Evolutionary conservation across 2,797 vertebrate genomes (phyloP).

Genomic region (Trichosurus vulpecula): DNA sequence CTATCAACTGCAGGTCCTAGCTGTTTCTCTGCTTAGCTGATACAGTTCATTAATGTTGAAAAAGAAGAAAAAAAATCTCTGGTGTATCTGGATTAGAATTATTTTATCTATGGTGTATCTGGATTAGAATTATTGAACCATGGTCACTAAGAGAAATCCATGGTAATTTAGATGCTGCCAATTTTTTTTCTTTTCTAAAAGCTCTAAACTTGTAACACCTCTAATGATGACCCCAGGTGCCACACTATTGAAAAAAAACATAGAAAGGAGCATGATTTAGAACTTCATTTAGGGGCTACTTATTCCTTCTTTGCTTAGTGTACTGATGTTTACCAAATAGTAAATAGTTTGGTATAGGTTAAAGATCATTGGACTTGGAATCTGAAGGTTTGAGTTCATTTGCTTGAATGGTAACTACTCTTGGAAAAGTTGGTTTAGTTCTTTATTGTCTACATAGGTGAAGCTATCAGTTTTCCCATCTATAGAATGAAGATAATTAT

Average conservation of each 20-base stretch:
- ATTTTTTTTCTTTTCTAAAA: conserved; percentile 20
- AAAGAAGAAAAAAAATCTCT: not conserved
- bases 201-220: not conserved
- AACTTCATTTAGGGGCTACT: not conserved
- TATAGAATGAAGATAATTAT: not conserved
- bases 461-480: not conserved
- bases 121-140: conserved; percentile 1
- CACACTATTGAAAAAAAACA: conserved; percentile 36
- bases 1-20: not conserved
- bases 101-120: not conserved
- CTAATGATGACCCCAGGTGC: conserved; percentile 10
- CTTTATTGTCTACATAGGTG: not conserved
- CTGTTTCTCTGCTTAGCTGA: not conserved
- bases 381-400: not conserved
- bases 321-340: conserved; percentile 38
- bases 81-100: conserved; percentile 11
- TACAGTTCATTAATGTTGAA: not conserved
- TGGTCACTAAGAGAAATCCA: not conserved
- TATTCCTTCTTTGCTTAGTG: conserved; percentile 24
- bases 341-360: not conserved
- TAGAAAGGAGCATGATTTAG: not conserved
- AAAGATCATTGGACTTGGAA: not conserved
- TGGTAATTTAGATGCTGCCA: not conserved
- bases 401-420: not conserved
- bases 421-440: not conserved